Percentiles rank a stretch among this genome's conserved stretches.
phyloP scores from a whole-genome alignment of 2,888 invertebrate species.

The Operophtera brumata region DNA sequence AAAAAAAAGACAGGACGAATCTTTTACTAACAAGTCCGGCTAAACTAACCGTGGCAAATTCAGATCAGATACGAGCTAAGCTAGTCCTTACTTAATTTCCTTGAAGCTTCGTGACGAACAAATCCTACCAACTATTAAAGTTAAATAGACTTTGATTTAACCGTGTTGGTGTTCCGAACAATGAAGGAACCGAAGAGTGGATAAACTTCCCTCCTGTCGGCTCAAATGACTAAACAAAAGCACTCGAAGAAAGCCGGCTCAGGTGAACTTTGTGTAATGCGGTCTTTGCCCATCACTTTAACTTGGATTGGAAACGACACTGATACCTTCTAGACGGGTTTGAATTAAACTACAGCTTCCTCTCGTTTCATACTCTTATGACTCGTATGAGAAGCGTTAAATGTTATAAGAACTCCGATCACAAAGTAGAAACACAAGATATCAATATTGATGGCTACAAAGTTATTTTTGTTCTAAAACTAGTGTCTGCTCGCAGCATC shows the following conservation, averaged over 20 bases:
- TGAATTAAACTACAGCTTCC: slow-evolving; percentile 34
- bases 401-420: no score
- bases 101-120: background rate
- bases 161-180: slow-evolving; percentile 25
- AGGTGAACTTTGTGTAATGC: slow-evolving; percentile 45
- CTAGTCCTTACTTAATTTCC: slow-evolving; percentile 1
- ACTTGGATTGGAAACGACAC: slow-evolving; percentile 40
- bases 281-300: slow-evolving; percentile 40
- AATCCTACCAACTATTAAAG: slow-evolving; percentile 18
- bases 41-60: background rate
- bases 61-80: background rate
- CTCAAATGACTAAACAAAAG: slow-evolving; percentile 59
- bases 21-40: no score
- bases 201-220: slow-evolving; percentile 19
- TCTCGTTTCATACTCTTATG: slow-evolving; percentile 1
- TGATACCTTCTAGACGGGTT: slow-evolving; percentile 31
- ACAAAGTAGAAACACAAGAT: no score
- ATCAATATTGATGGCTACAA: no score
- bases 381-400: background rate
- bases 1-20: no score
- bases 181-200: slow-evolving; percentile 21
- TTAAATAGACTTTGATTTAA: slow-evolving; percentile 29
- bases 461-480: no score
- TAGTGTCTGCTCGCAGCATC: no score
- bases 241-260: slow-evolving; percentile 35